phyloP scores from a whole-genome alignment of 2,797 vertebrate species.

The Cuniculus paca region DNA sequence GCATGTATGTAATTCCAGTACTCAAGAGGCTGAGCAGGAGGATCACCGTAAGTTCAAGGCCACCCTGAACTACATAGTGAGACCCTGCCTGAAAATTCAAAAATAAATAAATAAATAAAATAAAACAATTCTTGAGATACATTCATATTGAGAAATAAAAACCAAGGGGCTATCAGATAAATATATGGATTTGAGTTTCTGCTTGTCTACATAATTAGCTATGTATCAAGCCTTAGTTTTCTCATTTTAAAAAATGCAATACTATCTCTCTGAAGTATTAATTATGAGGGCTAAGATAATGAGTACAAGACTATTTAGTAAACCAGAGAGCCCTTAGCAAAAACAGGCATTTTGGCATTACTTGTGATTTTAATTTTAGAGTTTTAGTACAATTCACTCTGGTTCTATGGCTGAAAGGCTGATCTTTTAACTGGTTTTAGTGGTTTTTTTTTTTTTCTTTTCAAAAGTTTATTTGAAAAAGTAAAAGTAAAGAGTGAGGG shows the following conservation, averaged over 20 bases:
- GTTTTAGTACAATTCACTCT: background rate
- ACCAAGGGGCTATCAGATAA: background rate
- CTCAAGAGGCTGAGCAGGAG: background rate
- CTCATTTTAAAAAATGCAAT: background rate
- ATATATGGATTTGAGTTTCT: constrained; percentile 10
- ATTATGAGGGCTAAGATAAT: background rate
- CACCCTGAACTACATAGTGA: background rate
- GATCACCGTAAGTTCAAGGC: background rate
- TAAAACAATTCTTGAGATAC: background rate
- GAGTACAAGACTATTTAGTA: background rate
- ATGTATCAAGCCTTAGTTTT: background rate
- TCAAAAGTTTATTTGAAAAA: background rate
- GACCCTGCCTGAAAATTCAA: background rate
- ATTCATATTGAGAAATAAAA: constrained; percentile 43
- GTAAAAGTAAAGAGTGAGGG: background rate
- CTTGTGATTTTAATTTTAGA: constrained; percentile 12
- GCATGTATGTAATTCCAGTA: background rate
- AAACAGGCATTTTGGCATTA: background rate
- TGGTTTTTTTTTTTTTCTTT: background rate
- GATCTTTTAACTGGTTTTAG: background rate
- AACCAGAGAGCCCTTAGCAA: background rate
- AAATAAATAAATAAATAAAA: background rate
- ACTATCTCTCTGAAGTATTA: background rate
- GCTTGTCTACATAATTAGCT: background rate
- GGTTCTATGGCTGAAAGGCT: background rate